These are phyloP conservation scores for Poeciliopsis turneri DNA, from an alignment of 2,797 vertebrate species.

Conservation along the genomic window DNA sequence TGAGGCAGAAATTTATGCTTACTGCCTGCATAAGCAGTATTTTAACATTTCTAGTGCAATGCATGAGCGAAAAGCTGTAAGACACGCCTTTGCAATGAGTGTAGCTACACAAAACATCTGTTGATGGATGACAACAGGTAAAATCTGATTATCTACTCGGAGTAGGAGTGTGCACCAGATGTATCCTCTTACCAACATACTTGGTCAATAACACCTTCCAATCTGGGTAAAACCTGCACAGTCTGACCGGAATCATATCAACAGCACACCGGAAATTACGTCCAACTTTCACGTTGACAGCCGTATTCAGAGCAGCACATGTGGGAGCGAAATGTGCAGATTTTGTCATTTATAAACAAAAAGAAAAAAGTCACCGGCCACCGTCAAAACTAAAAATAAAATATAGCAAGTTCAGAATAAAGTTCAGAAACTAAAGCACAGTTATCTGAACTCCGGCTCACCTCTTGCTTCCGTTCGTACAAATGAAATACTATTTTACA, in stretches of 20 bases:
- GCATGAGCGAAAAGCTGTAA: not conserved
- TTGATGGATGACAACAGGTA: not conserved
- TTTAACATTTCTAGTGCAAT: not conserved
- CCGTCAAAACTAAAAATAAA: not conserved
- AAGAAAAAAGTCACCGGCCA: no score
- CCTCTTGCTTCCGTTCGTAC: not conserved
- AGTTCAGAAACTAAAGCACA: not conserved
- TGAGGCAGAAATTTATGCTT: no score
- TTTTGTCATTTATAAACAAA: not conserved
- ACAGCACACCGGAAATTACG: slow-evolving; percentile 50
- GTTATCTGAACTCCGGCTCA: not conserved
- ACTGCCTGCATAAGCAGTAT: not conserved
- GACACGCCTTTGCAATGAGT: no score
- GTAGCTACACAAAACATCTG: not conserved
- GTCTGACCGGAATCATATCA: slow-evolving; percentile 10
- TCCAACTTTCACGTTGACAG: slow-evolving; percentile 19
- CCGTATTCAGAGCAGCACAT: slow-evolving; percentile 4
- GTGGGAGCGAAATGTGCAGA: slow-evolving; percentile 18
- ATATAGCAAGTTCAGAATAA: not conserved
- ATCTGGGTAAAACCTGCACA: not conserved
- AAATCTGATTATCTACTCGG: not conserved
- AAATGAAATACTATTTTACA: not conserved
- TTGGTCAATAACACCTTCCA: slow-evolving; percentile 8
- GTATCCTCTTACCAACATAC: slow-evolving; percentile 32
- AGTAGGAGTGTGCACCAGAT: not conserved